Conservation (phyloP, 2,797 vertebrate species). For the Ibycter americanus region DNA sequence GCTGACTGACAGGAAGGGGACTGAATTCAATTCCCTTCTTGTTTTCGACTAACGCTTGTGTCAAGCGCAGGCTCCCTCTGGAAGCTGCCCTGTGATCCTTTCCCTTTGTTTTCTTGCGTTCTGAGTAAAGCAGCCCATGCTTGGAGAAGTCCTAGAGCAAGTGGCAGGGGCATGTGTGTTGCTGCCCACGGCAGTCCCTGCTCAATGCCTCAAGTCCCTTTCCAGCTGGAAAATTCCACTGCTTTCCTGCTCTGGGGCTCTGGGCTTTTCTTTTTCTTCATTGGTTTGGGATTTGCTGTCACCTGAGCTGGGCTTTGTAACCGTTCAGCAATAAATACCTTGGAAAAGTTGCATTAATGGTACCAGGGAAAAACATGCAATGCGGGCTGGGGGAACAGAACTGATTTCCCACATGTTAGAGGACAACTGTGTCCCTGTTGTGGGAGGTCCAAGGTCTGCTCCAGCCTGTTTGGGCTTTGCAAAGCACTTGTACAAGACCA, state of each 20-base stretch:
- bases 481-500: not conserved
- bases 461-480: not conserved
- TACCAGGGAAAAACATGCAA: not conserved
- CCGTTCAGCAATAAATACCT: not conserved
- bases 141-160: constrained; percentile 23
- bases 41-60: not conserved
- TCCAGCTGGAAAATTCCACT: constrained; percentile 47
- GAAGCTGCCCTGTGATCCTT: constrained; percentile 20
- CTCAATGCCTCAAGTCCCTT: not conserved
- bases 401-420: not conserved
- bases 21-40: constrained; percentile 49
- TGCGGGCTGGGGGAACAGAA: not conserved
- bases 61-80: constrained; percentile 29
- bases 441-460: not conserved
- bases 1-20: constrained; percentile 41
- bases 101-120: constrained; percentile 24
- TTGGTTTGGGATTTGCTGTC: constrained; percentile 29
- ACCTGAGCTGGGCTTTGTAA: constrained; percentile 1
- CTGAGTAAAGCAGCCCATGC: not conserved
- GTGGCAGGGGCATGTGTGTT: not conserved
- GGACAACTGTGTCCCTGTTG: not conserved
- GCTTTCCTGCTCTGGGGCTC: not conserved
- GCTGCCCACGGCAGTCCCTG: not conserved
- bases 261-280: not conserved
- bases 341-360: not conserved